Percentiles rank a stretch among this genome's conserved stretches.
Evolutionary conservation across 2,888 invertebrate genomes (phyloP).

Genomic region (Drosophila lacicola): DNA sequence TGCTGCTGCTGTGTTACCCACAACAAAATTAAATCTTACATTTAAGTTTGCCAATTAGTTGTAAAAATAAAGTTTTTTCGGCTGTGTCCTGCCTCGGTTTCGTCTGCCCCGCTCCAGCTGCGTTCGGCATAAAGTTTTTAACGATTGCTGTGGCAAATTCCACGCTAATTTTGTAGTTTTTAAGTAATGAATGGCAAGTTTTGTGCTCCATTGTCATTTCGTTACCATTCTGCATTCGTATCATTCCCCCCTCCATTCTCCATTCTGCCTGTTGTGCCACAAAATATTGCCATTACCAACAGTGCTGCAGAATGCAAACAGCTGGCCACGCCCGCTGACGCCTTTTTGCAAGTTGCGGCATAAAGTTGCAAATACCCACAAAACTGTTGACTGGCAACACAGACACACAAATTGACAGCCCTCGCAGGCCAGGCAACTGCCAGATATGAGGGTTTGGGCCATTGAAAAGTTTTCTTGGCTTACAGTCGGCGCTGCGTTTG

Average conservation of each 20-base stretch:
- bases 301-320: constrained; percentile 59
- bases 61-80: constrained; percentile 78
- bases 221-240: constrained; percentile 37
- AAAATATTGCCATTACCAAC: constrained; percentile 66
- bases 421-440: constrained; percentile 33
- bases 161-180: constrained; percentile 77
- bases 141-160: constrained; percentile 72
- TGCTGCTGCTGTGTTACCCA: constrained; percentile 39
- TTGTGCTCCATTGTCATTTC: constrained; percentile 72
- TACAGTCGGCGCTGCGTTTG: constrained; percentile 33
- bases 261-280: constrained; percentile 23
- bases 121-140: constrained; percentile 61
- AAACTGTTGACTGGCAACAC: constrained; percentile 65
- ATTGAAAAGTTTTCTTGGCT: constrained; percentile 70
- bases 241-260: background rate
- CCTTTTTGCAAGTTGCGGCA: constrained; percentile 59
- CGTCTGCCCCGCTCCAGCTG: background rate
- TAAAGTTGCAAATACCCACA: constrained; percentile 60
- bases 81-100: constrained; percentile 10
- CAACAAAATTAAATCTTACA: constrained; percentile 81
- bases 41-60: constrained; percentile 83
- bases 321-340: constrained; percentile 47
- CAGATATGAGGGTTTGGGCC: constrained; percentile 46
- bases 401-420: constrained; percentile 25
- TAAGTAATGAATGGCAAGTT: constrained; percentile 80